Base-by-base conservation (phyloP, 2,888 invertebrate species). In the Leptogaster cylindrica region DNA sequence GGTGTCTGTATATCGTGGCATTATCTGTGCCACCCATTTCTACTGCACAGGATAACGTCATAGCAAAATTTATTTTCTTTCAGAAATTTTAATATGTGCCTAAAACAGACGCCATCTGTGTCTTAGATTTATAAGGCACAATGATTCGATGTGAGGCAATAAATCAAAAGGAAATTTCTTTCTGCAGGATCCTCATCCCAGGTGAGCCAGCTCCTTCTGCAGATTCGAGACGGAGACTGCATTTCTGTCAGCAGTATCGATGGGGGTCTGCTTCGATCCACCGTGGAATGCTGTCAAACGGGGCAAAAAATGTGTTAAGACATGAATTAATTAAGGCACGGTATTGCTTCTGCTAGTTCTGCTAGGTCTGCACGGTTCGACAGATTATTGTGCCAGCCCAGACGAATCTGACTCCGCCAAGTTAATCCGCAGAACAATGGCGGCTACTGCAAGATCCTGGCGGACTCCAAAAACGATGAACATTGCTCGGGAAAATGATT, bases 291-390 rank as follows among this genome's bases (percentile, higher is more conserved):
- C 61, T 61, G 61, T 61, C 61, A 61, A 61, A 61, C 44, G 61
- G 41, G 44, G 61, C 61, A 61, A 61, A 61, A 61, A 61, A 27
- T 31, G 48, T 64, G 48, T 64, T 64, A 51, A 65, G 50, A 51
- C 33, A 50, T 39, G 50, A 65, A 65, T 65, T 65, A 65, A 65
- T 65, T 65, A 65, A 65, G 48, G 65, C 51, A 65, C 50, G 39
- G 50, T 25, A n/a, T n/a, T n/a, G 44, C 61, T 44, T 41, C 44
- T 61, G 61, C 4, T 18, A 28, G 44, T 44, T 27, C 23, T 25
- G 61, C 16, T 31, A 52, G 51, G 28, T 61, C 44, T 61, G 20
- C 61, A 61, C 61, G 61, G 61, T 61, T 61, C 61, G 44, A 10
- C 27, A 28, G 61, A 61, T 61, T 61, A 61, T 44, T 41, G 61